Percentiles rank a stretch among this genome's conserved stretches.
Evolutionary conservation across 2,797 vertebrate genomes (phyloP).

Genomic region (Odontamblyopus lacepedii): DNA sequence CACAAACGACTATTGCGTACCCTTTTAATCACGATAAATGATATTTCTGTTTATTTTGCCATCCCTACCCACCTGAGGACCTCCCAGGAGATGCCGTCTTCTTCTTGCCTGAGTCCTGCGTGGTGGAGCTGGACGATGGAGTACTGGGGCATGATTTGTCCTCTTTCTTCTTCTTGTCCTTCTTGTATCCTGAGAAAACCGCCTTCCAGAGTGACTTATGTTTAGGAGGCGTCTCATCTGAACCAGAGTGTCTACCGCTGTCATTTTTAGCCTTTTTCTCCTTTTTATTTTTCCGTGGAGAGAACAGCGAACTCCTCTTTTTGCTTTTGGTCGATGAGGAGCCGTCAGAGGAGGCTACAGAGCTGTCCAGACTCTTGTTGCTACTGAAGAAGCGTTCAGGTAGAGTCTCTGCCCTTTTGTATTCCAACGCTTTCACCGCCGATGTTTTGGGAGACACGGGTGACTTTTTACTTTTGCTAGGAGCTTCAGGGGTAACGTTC

Average conservation of each 20-base stretch:
- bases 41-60: too few species aligned
- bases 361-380: conserved; percentile 86
- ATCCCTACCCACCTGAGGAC: conserved; percentile 80
- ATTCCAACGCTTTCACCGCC: conserved; percentile 76
- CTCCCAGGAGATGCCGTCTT: conserved; percentile 72
- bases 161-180: conserved; percentile 96
- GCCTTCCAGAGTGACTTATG: conserved; percentile 95
- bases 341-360: conserved; percentile 88
- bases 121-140: conserved; percentile 88
- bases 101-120: conserved; percentile 87
- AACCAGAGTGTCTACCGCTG: conserved; percentile 70
- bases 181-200: conserved; percentile 96
- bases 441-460: conserved; percentile 71
- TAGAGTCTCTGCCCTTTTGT: conserved; percentile 71
- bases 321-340: conserved; percentile 89
- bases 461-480: conserved; percentile 70
- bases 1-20: too few species aligned
- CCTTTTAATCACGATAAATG: too few species aligned
- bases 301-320: conserved; percentile 93
- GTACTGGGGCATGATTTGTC: conserved; percentile 90
- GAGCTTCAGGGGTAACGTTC: conserved; percentile 52
- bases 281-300: conserved; percentile 94
- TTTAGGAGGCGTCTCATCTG: conserved; percentile 86
- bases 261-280: conserved; percentile 94
- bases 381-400: conserved; percentile 82